These are phyloP conservation scores for Neotoma lepida DNA, from an alignment of 2,113 vertebrate genomes.

Conservation along the genomic window DNA sequence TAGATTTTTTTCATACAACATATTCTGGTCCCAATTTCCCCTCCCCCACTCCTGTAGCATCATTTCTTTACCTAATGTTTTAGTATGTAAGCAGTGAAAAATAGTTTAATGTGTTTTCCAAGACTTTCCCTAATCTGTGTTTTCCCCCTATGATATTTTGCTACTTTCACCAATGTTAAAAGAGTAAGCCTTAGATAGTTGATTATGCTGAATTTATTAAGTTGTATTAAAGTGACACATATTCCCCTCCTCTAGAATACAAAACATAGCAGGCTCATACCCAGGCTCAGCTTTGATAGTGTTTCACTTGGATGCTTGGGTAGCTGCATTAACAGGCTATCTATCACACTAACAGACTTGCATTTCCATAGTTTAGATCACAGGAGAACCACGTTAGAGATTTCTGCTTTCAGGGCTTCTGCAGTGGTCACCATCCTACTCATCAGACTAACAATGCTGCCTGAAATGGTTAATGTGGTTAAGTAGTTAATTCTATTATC, in stretches of 20 bases:
- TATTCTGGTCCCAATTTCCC: neutral
- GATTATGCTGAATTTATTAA: slow-evolving; percentile 31
- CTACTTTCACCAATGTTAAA: neutral
- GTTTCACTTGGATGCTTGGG: slow-evolving; percentile 6
- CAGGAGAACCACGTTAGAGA: neutral
- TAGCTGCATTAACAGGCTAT: slow-evolving; percentile 39
- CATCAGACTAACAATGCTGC: neutral
- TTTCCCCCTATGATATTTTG: neutral
- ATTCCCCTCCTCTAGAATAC: neutral
- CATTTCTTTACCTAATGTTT: slow-evolving; percentile 10
- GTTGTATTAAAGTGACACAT: neutral
- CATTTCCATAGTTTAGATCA: neutral
- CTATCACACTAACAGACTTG: neutral
- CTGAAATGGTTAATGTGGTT: neutral
- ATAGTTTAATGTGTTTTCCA: neutral
- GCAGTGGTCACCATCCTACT: neutral
- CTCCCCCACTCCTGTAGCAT: neutral
- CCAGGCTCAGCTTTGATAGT: neutral
- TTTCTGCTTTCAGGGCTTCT: neutral
- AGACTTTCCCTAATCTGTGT: neutral
- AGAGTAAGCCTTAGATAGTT: neutral
- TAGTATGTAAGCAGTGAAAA: neutral
- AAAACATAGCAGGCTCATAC: neutral
- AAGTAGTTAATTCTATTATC: slow-evolving; percentile 31
- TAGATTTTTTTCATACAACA: neutral